A percentile compares a stretch with the other conserved stretches of the same genome.
These are phyloP conservation scores for Blastobasis adustella DNA, from an alignment of 2,888 invertebrate genomes.

Conservation along the genomic window DNA sequence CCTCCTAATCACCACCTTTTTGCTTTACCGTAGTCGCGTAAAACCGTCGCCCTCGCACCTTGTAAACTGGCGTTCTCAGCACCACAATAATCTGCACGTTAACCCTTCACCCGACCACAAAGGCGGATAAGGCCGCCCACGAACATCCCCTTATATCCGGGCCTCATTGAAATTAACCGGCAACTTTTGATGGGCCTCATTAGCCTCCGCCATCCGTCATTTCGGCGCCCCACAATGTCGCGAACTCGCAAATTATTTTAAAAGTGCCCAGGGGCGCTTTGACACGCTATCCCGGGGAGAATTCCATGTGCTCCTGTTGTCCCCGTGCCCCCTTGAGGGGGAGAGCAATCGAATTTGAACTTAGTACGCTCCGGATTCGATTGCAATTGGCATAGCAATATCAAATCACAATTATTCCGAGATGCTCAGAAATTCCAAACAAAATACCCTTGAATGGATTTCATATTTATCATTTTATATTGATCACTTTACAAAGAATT, in stretches of 20 bases:
- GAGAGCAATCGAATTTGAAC: not conserved
- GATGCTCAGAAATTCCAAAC: too few species aligned
- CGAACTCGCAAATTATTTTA: slow-evolving; percentile 7
- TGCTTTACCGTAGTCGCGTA: too few species aligned
- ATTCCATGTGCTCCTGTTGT: not conserved
- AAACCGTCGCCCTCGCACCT: too few species aligned
- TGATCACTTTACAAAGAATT: too few species aligned
- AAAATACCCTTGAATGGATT: too few species aligned
- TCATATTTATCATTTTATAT: too few species aligned
- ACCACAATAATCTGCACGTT: too few species aligned
- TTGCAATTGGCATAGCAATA: not conserved
- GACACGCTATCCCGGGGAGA: not conserved
- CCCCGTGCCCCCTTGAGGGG: not conserved
- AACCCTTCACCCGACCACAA: too few species aligned
- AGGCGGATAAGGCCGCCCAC: not conserved
- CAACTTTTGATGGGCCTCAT: slow-evolving; percentile 38
- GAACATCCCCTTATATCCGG: slow-evolving; percentile 1
- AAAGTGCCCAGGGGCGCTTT: not conserved
- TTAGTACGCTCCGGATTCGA: not conserved
- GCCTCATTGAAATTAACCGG: slow-evolving; percentile 34
- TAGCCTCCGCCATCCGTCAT: slow-evolving; percentile 34
- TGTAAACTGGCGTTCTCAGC: too few species aligned
- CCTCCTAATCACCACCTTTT: too few species aligned
- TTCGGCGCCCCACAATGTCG: slow-evolving; percentile 16
- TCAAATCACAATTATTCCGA: not conserved